phyloP scores from a whole-genome alignment of 2,113 vertebrate genomes.

The Patagioenas fasciata region DNA sequence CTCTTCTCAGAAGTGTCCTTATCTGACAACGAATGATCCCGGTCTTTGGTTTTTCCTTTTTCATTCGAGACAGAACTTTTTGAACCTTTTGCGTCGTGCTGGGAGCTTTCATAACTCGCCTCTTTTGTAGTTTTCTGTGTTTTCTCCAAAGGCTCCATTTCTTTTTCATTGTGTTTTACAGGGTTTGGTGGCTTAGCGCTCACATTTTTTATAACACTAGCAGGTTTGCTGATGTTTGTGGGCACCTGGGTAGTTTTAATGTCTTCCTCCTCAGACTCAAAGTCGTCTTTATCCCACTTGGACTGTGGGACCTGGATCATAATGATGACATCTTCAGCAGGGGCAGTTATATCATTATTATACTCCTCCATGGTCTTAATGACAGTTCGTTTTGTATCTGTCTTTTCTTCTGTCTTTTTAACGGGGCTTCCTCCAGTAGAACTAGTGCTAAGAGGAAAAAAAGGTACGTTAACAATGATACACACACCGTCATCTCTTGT shows the following conservation, averaged over 20 bases:
- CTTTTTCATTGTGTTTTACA: constrained; percentile 73
- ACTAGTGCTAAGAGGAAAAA: constrained; percentile 75
- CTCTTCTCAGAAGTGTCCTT: constrained; percentile 73
- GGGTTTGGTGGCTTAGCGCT: constrained; percentile 61
- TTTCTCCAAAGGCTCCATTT: constrained; percentile 73
- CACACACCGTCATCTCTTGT: not conserved
- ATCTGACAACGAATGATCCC: constrained; percentile 71
- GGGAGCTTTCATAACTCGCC: constrained; percentile 48
- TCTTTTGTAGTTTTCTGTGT: constrained; percentile 69
- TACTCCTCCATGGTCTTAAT: constrained; percentile 87
- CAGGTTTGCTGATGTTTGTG: constrained; percentile 60
- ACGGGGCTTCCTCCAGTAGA: constrained; percentile 86
- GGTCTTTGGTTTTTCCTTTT: constrained; percentile 76
- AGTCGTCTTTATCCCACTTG: constrained; percentile 89
- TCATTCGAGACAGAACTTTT: constrained; percentile 56
- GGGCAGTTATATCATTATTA: constrained; percentile 80
- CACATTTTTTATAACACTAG: constrained; percentile 72
- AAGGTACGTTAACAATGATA: not conserved
- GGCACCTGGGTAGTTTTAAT: constrained; percentile 67
- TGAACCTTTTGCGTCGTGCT: constrained; percentile 73
- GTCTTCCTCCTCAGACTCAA: constrained; percentile 87
- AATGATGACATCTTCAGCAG: constrained; percentile 85
- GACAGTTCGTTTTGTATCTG: constrained; percentile 79
- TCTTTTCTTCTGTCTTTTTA: constrained; percentile 80
- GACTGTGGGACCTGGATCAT: constrained; percentile 87